Base-by-base conservation (phyloP, 2,113 vertebrate genomes). In the Grantiella picta region DNA sequence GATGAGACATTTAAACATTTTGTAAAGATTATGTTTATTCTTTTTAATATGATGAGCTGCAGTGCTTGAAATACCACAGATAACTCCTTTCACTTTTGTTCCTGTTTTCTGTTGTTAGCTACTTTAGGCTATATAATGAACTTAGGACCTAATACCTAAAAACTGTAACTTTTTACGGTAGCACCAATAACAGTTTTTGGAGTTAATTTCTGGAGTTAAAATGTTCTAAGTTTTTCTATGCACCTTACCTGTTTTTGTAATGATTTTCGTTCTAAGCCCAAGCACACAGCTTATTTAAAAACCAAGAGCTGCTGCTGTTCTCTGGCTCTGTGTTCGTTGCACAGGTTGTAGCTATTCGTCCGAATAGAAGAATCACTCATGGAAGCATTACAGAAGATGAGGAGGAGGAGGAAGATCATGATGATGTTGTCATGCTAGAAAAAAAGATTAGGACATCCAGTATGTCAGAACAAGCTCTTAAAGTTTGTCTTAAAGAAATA, bases 401-500 rank as follows among this genome's bases (percentile, higher is more conserved):
- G 3, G 98, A 98, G 29, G 99, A 99, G 3, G 99, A 99, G 10
- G 99, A 99, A 49, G 99, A 99, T 86, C 98, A 98, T 2, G 99
- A 99, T 96, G 99, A 99, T 89, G 97, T 97, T 12, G 94, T 98
- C 23, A 94, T 98, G 60, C 96, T 99, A 77, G 99, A 99, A 96
- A 99, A 97, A 93, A 99, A 99, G 94, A 98, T 99, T 12, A 98
- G 98, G 44, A 96, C 96, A 5, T 99, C 98, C 36, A 98, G 96
- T 83, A 99, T 99, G 99, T 98, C 99, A 3, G 99, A 99, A 75
- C 98, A 98, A 79, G 99, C 99, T 15, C 97, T 99, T 59, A 98
- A 97, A 96, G 98, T 99, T 94, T 99, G 99, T 83, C 86, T 99
- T 53, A 99, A 99, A 89, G 99, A 99, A 95, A 98, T 99, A 16